Conservation (phyloP, 2,113 vertebrate species). For the Xiphophorus hellerii region DNA sequence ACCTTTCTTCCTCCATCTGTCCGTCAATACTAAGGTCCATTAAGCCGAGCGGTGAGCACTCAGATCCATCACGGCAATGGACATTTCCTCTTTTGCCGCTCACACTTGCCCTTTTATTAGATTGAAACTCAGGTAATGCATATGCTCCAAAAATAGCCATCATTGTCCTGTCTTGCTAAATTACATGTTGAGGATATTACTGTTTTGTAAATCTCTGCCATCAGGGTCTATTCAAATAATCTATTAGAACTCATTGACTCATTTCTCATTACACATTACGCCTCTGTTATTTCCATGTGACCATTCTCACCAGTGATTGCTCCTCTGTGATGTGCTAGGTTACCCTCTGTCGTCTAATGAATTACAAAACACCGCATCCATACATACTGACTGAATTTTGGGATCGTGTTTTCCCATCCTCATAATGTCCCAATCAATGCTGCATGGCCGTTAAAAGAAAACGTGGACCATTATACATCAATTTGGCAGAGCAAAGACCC, state of each 20-base stretch:
- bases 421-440: slow-evolving; percentile 49
- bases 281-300: slow-evolving; percentile 7
- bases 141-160: slow-evolving; percentile 64
- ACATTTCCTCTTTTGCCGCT: slow-evolving; percentile 68
- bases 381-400: slow-evolving; percentile 45
- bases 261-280: slow-evolving; percentile 55
- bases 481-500: slow-evolving; percentile 19
- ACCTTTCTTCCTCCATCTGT: slow-evolving; percentile 71
- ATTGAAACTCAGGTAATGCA: slow-evolving; percentile 64
- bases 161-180: slow-evolving; percentile 54
- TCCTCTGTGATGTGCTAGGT: slow-evolving; percentile 39
- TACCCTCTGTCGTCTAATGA: slow-evolving; percentile 19
- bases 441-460: slow-evolving; percentile 50
- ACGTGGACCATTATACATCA: slow-evolving; percentile 19
- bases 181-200: slow-evolving; percentile 48
- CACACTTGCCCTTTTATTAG: slow-evolving; percentile 70
- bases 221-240: slow-evolving; percentile 63
- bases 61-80: slow-evolving; percentile 61
- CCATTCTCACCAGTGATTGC: slow-evolving; percentile 47
- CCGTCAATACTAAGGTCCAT: slow-evolving; percentile 71
- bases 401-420: slow-evolving; percentile 47
- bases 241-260: slow-evolving; percentile 65
- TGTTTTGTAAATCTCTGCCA: slow-evolving; percentile 52
- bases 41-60: slow-evolving; percentile 51
- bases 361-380: slow-evolving; percentile 8